Evolutionary conservation across 2,888 invertebrate genomes (phyloP).

Genomic region (Nomada flava): DNA sequence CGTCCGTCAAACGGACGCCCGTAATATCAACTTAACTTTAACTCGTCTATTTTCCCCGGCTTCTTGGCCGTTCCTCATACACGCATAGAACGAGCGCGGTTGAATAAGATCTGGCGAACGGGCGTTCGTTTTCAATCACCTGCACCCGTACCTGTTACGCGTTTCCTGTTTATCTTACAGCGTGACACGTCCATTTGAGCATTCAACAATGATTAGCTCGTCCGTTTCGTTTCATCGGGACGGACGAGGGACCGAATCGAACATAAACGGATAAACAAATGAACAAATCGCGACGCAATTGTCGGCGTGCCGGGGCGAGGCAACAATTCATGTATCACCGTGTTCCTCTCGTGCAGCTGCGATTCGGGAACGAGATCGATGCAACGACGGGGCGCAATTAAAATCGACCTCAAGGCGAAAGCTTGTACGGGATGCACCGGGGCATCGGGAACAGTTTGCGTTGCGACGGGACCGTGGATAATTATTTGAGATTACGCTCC

Average conservation of each 20-base stretch:
- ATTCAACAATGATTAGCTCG: neutral
- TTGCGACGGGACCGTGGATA: neutral
- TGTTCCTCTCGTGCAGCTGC: constrained; percentile 19
- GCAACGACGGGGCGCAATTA: constrained; percentile 23
- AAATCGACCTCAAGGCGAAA: constrained; percentile 22
- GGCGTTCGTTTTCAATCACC: constrained; percentile 60
- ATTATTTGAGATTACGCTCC: constrained; percentile 14
- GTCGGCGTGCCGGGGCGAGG: constrained; percentile 1
- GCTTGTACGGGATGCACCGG: neutral
- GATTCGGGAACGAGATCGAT: constrained; percentile 1
- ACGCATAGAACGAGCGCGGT: constrained; percentile 1
- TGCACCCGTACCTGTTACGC: constrained; percentile 39
- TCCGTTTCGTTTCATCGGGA: neutral
- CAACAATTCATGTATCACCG: constrained; percentile 13
- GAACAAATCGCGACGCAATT: neutral
- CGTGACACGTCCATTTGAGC: neutral
- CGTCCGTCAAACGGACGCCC: neutral
- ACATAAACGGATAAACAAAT: neutral
- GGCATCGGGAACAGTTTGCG: neutral
- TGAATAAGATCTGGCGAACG: neutral
- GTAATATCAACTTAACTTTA: neutral
- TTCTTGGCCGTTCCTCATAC: neutral
- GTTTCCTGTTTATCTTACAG: constrained; percentile 18
- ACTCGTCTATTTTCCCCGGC: neutral
- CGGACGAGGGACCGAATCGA: neutral